phyloP scores from a whole-genome alignment of 2,888 invertebrate species.

The Leptogaster cylindrica region DNA sequence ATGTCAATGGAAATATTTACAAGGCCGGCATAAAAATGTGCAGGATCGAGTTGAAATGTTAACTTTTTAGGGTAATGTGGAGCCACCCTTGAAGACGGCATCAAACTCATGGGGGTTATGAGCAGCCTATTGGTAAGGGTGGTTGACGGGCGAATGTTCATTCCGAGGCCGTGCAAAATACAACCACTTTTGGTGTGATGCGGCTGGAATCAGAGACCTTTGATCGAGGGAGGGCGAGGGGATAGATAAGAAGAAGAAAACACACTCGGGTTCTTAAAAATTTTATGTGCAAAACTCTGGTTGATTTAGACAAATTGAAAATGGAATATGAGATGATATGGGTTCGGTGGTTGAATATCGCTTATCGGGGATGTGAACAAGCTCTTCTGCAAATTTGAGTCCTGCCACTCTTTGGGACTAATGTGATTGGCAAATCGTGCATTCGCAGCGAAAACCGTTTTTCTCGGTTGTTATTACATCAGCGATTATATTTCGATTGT shows the following conservation, averaged over 20 bases:
- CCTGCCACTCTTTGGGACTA: background rate
- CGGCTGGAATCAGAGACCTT: too few relatives aligned
- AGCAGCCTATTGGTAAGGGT: background rate
- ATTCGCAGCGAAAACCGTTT: too few relatives aligned
- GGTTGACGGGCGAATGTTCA: background rate
- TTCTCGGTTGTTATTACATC: too few relatives aligned
- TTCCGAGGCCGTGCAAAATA: slow-evolving; percentile 1
- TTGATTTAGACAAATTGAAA: slow-evolving; percentile 52
- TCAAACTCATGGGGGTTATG: background rate
- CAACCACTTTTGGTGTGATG: background rate
- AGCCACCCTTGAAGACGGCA: slow-evolving; percentile 1
- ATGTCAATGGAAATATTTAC: slow-evolving; percentile 57
- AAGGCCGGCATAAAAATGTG: slow-evolving; percentile 41
- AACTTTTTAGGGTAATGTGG: background rate
- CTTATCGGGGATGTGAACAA: slow-evolving; percentile 16
- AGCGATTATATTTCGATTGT: too few relatives aligned
- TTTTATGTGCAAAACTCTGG: slow-evolving; percentile 50
- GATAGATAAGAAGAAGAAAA: slow-evolving; percentile 30
- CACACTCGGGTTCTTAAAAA: slow-evolving; percentile 43
- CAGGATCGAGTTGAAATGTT: background rate
- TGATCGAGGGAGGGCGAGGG: slow-evolving; percentile 3
- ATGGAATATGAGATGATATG: slow-evolving; percentile 48
- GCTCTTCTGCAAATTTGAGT: background rate
- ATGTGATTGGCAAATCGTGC: slow-evolving; percentile 28
- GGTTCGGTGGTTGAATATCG: slow-evolving; percentile 24